phyloP scores from a whole-genome alignment of 2,888 invertebrate species.

The Electrophaes corylata region DNA sequence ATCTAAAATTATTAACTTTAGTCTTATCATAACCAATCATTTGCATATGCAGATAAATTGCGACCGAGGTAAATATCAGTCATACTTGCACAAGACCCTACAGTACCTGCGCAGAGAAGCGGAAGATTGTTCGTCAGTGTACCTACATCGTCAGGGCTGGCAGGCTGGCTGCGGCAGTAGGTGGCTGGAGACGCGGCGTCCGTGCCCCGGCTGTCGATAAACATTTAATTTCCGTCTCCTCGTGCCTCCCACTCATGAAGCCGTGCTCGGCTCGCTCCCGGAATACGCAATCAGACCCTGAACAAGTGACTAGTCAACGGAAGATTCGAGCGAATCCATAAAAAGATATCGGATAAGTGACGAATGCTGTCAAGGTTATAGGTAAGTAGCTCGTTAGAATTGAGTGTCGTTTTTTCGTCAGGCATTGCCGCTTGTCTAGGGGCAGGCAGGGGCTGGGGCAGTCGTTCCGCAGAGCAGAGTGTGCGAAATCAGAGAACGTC shows the following conservation, averaged over 20 bases:
- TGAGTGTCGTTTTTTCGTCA: not conserved
- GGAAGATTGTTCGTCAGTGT: too few relatives aligned
- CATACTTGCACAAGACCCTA: too few relatives aligned
- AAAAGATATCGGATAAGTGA: not conserved
- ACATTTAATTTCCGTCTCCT: constrained; percentile 38
- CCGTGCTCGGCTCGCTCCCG: constrained; percentile 28
- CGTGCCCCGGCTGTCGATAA: constrained; percentile 31
- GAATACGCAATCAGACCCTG: constrained; percentile 34
- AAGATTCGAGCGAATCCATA: not conserved
- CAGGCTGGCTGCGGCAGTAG: too few relatives aligned
- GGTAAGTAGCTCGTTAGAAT: not conserved
- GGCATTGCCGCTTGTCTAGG: constrained; percentile 2
- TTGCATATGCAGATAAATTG: too few relatives aligned
- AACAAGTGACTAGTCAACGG: constrained; percentile 7
- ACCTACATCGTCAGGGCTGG: too few relatives aligned
- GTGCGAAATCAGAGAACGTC: constrained; percentile 14
- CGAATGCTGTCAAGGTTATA: not conserved
- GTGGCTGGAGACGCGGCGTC: not conserved
- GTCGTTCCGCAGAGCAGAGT: not conserved
- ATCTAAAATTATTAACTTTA: too few relatives aligned
- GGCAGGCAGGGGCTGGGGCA: not conserved
- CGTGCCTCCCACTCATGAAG: constrained; percentile 21
- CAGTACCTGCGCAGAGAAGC: too few relatives aligned
- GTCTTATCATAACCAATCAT: too few relatives aligned
- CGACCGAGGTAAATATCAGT: too few relatives aligned